Base-by-base conservation (phyloP, 1,140 invertebrate species). In the Magallana gigas region DNA sequence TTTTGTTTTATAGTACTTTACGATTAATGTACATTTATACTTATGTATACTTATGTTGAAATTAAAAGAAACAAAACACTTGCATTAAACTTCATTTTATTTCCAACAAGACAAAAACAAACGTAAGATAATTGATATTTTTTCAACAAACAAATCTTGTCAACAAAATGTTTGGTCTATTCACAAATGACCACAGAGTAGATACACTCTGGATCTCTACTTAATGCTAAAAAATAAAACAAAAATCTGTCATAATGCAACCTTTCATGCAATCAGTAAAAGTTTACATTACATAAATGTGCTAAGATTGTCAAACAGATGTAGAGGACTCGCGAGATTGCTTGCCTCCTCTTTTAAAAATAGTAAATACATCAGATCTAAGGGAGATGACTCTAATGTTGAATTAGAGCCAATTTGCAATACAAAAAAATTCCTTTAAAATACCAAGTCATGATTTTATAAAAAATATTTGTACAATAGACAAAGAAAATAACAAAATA, bases 61-160 rank as follows among this genome's bases (percentile, higher is more conserved):
- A 76, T 29, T 76, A 76, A 76, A 76, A 29, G 23, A 76, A 76
- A 29, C 23, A 36, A 36, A 8, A 36, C 18, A 29, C 9, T 62
- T 62, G n/a, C 11, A 16, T 62, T 12, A 5, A 11, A 18, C 36
- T 23, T 12, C 23, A 11, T 76, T 76, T 76, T 76, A 76, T 76
- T 76, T 76, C 36, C 18, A 76, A 76, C 68, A 76, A 76, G 68
- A 76, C 68, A 76, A 76, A 62, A 76, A 76, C 68, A 76, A 9
- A 76, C 23, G 9, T 12, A 29, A 29, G 60, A 23, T 23, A 3
- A 71, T 36, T 76, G 11, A 62, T 62, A n/a, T 16, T 62, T 62
- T 29, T 76, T 29, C 23, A 76, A 76, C 7, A 76, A 76, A 76
- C 68, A 76, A 29, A 76, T 29, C 36, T 23, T 76, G 7, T 29